A percentile compares a stretch with the other conserved stretches of the same genome.
phyloP scores from a whole-genome alignment of 2,113 vertebrate genomes.

The Falco punctatus region DNA sequence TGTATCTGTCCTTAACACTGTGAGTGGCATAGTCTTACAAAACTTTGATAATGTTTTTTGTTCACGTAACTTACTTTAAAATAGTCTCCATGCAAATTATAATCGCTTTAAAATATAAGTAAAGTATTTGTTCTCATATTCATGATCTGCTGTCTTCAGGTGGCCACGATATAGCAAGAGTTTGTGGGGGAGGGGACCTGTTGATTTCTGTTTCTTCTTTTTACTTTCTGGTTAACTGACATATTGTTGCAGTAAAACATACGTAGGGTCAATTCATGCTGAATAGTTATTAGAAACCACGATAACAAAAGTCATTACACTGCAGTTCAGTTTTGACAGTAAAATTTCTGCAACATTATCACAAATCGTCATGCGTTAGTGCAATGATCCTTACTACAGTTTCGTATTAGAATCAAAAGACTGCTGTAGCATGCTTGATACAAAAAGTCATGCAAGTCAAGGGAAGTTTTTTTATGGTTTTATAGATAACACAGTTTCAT shows the following conservation, averaged over 20 bases:
- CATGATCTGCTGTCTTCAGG: neutral
- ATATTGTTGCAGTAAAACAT: slow-evolving; percentile 77
- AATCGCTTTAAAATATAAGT: neutral
- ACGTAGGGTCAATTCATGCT: slow-evolving; percentile 82
- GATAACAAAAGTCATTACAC: slow-evolving; percentile 86
- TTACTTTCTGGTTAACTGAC: slow-evolving; percentile 67
- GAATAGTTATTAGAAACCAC: slow-evolving; percentile 84
- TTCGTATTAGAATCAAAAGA: slow-evolving; percentile 82
- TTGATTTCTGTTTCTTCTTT: slow-evolving; percentile 47
- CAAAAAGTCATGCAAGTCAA: slow-evolving; percentile 75
- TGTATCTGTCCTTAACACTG: neutral
- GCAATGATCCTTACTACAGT: slow-evolving; percentile 85
- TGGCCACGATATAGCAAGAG: neutral
- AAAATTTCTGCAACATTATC: slow-evolving; percentile 89
- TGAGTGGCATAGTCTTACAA: neutral
- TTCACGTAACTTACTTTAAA: neutral
- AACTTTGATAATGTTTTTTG: neutral
- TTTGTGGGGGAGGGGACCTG: neutral
- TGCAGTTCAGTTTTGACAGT: slow-evolving; percentile 87
- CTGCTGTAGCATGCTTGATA: slow-evolving; percentile 76
- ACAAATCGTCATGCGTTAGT: slow-evolving; percentile 87
- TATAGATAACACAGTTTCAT: slow-evolving; percentile 57
- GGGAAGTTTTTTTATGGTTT: slow-evolving; percentile 70
- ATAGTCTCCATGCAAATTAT: neutral
- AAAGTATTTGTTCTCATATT: neutral